Evolutionary conservation across 2,888 invertebrate species (phyloP).

Genomic region (Drosophila recens): DNA sequence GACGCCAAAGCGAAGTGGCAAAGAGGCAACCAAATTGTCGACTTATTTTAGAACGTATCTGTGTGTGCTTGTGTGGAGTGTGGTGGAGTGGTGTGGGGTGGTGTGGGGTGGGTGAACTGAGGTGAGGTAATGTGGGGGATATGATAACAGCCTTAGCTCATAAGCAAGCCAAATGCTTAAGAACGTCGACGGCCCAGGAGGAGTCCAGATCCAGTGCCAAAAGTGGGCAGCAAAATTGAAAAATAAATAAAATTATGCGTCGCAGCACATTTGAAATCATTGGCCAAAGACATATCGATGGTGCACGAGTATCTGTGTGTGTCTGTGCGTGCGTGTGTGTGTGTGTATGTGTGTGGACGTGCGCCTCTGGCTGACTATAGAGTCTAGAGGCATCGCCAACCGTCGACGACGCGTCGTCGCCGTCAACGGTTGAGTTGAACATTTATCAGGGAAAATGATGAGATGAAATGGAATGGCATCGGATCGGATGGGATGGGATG

Average conservation of each 20-base stretch:
- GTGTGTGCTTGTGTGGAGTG: constrained; percentile 10
- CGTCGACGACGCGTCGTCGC: constrained; percentile 40
- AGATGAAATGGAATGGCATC: constrained; percentile 2
- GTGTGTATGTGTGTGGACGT: constrained; percentile 11
- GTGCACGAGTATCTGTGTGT: neutral
- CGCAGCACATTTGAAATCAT: constrained; percentile 70
- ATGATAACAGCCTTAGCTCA: constrained; percentile 66
- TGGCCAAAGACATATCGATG: constrained; percentile 57
- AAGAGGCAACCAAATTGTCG: constrained; percentile 50
- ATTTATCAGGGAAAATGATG: constrained; percentile 1
- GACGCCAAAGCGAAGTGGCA: neutral
- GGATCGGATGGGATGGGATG: constrained; percentile 2
- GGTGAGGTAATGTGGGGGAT: constrained; percentile 21
- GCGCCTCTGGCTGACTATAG: constrained; percentile 4
- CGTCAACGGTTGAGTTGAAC: constrained; percentile 26
- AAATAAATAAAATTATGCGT: constrained; percentile 79
- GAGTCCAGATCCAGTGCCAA: constrained; percentile 5
- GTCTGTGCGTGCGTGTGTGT: constrained; percentile 3
- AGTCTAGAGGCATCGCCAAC: constrained; percentile 28
- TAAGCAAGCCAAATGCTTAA: constrained; percentile 63
- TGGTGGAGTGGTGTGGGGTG: too few relatives aligned
- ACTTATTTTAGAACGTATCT: constrained; percentile 32
- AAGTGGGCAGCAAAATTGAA: constrained; percentile 65
- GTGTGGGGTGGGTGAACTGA: neutral
- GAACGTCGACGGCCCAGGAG: constrained; percentile 38